A percentile compares a stretch with the other conserved stretches of the same genome.
These are phyloP conservation scores for Nematostella vectensis DNA, from an alignment of 92 coral and sea anemone genomes.

Conservation along the genomic window DNA sequence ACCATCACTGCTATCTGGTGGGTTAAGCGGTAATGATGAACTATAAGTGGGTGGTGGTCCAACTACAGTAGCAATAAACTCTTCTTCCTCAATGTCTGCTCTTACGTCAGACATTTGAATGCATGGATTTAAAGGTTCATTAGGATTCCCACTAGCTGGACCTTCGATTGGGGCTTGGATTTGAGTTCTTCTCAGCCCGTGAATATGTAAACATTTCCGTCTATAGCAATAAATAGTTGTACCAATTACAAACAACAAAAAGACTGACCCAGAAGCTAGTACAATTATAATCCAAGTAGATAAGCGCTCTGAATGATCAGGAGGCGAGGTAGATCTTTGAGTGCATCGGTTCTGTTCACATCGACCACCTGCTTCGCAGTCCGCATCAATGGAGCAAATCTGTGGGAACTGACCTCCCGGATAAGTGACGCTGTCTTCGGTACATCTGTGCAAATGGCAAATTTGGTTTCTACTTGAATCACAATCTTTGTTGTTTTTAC, in stretches of 20 bases:
- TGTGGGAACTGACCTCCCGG: background rate
- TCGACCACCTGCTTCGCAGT: background rate
- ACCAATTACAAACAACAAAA: slow-evolving; percentile 2
- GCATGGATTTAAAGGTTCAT: too few relatives aligned
- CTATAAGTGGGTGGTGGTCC: slow-evolving; percentile 1
- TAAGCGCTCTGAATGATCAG: slow-evolving; percentile 1
- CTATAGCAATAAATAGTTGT: slow-evolving; percentile 14
- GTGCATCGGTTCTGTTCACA: slow-evolving; percentile 10
- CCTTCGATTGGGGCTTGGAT: background rate
- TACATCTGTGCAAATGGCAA: slow-evolving; percentile 18
- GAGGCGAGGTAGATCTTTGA: background rate
- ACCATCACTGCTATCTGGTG: too few relatives aligned
- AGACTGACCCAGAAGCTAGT: slow-evolving; percentile 9
- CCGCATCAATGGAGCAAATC: slow-evolving; percentile 2
- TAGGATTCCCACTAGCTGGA: too few relatives aligned
- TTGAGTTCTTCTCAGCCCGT: background rate
- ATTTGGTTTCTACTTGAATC: slow-evolving; percentile 12
- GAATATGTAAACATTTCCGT: background rate
- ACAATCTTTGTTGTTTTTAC: slow-evolving; percentile 9
- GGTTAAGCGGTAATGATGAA: too few relatives aligned
- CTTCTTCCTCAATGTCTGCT: background rate
- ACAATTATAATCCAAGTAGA: slow-evolving; percentile 13
- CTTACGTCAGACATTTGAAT: background rate
- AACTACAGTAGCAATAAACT: background rate
- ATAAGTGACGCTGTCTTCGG: slow-evolving; percentile 12